A percentile compares a stretch with the other conserved stretches of the same genome.
Evolutionary conservation across 2,113 vertebrate genomes (phyloP).

Genomic region (Thomomys bottae): DNA sequence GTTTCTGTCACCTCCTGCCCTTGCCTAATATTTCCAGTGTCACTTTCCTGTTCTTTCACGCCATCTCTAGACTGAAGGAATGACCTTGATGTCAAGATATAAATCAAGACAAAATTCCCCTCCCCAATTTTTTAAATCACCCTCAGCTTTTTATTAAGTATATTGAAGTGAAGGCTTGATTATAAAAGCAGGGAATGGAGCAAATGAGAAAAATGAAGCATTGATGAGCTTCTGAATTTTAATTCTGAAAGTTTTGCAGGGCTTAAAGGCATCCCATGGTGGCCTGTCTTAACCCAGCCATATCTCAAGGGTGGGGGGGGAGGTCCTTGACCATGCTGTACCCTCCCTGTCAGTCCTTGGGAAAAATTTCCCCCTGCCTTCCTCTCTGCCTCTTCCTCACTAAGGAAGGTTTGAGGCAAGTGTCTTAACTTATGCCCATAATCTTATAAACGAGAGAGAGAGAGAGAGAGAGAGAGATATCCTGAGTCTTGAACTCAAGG

Average conservation of each 20-base stretch:
- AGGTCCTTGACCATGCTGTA: rapidly evolving
- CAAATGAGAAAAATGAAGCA: background rate
- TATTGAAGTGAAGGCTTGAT: slow-evolving; percentile 6
- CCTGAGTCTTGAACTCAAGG: too few species aligned
- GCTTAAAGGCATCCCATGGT: background rate
- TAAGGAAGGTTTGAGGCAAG: background rate
- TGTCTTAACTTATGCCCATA: background rate
- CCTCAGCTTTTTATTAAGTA: background rate
- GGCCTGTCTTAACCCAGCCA: background rate
- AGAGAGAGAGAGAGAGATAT: too few species aligned
- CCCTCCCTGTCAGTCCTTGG: background rate
- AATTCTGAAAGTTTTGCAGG: background rate
- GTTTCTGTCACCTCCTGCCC: background rate
- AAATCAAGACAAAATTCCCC: background rate
- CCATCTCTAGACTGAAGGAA: background rate
- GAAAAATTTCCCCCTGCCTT: background rate
- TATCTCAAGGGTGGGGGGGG: background rate
- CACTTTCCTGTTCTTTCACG: background rate
- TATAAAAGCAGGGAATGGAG: background rate
- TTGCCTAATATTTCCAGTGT: background rate
- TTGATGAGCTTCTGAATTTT: background rate
- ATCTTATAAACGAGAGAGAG: background rate
- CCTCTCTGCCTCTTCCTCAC: too few species aligned
- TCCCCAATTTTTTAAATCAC: background rate
- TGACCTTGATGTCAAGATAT: background rate